Conservation (phyloP, 2,888 invertebrate genomes). For the Eupithecia dodoneata region DNA sequence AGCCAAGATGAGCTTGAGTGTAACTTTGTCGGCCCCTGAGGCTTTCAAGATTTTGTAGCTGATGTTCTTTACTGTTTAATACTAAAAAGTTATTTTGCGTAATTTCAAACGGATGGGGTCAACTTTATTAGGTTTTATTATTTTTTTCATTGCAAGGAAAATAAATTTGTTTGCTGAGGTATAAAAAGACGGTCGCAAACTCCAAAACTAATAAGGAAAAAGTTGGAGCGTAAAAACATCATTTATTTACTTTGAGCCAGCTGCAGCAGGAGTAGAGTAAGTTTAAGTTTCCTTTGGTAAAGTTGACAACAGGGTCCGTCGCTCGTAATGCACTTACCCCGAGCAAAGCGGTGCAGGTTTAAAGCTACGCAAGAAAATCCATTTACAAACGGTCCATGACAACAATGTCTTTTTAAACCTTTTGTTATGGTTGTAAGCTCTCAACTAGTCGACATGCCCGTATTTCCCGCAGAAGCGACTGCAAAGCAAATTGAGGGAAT, state of each 20-base stretch:
- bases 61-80: constrained; percentile 1
- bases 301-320: constrained; percentile 39
- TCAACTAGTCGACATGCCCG: constrained; percentile 42
- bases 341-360: constrained; percentile 49
- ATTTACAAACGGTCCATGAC: constrained; percentile 57
- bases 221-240: constrained; percentile 38
- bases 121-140: constrained; percentile 3
- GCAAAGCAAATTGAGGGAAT: constrained; percentile 42
- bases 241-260: constrained; percentile 38
- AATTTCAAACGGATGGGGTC: constrained; percentile 3
- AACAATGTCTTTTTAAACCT: constrained; percentile 54
- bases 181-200: constrained; percentile 31
- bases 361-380: constrained; percentile 58
- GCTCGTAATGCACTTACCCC: constrained; percentile 45
- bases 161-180: constrained; percentile 6
- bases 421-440: constrained; percentile 48
- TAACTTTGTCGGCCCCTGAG: constrained; percentile 9
- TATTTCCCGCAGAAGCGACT: constrained; percentile 48
- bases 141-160: constrained; percentile 5
- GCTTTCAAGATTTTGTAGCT: constrained; percentile 9
- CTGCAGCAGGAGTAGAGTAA: constrained; percentile 33
- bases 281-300: constrained; percentile 41
- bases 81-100: constrained; percentile 14
- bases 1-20: constrained; percentile 23
- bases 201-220: constrained; percentile 40